Percentiles rank a stretch among this genome's conserved stretches.
Conservation (phyloP, 2,888 invertebrate species). For the Panopea generosa region DNA sequence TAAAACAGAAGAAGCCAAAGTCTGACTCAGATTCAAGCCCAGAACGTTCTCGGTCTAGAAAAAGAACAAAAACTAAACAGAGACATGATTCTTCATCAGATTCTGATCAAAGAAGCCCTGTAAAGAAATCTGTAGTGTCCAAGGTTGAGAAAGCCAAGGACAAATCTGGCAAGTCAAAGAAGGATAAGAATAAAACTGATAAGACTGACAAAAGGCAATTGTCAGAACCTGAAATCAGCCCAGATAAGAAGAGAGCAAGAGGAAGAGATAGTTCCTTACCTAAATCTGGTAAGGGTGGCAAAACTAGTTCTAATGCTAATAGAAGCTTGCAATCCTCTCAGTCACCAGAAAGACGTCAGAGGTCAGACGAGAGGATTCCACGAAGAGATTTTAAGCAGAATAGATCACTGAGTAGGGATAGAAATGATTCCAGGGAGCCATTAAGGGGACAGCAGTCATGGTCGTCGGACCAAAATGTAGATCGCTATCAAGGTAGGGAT, state of each 20-base stretch:
- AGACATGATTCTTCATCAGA: slow-evolving; percentile 27
- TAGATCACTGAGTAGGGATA: slow-evolving; percentile 13
- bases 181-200: background rate
- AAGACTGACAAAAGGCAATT: slow-evolving; percentile 1
- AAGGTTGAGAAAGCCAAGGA: slow-evolving; percentile 25
- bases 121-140: slow-evolving; percentile 20
- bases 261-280: background rate
- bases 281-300: background rate
- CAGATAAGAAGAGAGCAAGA: slow-evolving; percentile 12
- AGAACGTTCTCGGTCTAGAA: background rate
- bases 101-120: slow-evolving; percentile 29
- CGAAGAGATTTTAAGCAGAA: background rate
- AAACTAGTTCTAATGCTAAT: too few species aligned
- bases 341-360: background rate
- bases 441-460: background rate
- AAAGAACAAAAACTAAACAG: slow-evolving; percentile 4
- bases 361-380: background rate
- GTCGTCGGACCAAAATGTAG: slow-evolving; percentile 7
- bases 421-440: slow-evolving; percentile 8
- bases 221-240: slow-evolving; percentile 22
- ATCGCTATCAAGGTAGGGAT: slow-evolving; percentile 6
- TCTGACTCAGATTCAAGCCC: slow-evolving; percentile 9
- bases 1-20: too few species aligned
- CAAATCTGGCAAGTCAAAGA: too few species aligned
- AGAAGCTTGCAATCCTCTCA: background rate